A percentile compares a stretch with the other conserved stretches of the same genome.
Conservation (phyloP, 2,797 vertebrate species). For the Steatocranus sp. region DNA sequence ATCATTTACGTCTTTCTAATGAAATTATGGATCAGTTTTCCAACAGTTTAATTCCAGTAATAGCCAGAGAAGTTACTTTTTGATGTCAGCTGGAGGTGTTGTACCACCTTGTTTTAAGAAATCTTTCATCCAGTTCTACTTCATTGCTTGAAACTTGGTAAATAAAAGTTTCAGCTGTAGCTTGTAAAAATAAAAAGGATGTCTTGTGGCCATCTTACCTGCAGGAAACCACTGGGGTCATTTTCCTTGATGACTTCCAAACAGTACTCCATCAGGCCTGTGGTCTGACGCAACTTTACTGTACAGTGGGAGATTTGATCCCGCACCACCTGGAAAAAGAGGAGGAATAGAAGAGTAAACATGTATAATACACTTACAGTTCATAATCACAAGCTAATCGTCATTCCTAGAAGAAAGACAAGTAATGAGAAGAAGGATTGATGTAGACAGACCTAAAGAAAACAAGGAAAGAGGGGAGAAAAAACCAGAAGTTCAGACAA, state of each 20-base stretch:
- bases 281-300: conserved; percentile 97
- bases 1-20: not conserved
- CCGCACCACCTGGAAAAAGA: conserved; percentile 84
- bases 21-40: not conserved
- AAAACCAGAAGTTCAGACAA: not conserved
- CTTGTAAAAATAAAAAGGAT: not conserved
- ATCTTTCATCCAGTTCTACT: accelerated
- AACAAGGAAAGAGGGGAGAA: not conserved
- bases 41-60: not conserved
- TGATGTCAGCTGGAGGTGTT: not conserved
- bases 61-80: not conserved
- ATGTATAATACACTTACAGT: not conserved
- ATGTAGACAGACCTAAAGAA: not conserved
- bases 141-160: not conserved
- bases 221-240: conserved; percentile 96
- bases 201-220: conserved; percentile 70
- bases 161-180: not conserved
- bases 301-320: conserved; percentile 99
- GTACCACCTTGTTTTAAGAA: not conserved
- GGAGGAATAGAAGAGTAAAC: accelerated
- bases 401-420: not conserved
- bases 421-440: not conserved
- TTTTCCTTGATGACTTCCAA: conserved; percentile 99
- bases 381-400: conserved; percentile 6
- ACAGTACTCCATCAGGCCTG: conserved; percentile 97